Conservation (phyloP, 2,797 vertebrate genomes). For the Potorous gilbertii region DNA sequence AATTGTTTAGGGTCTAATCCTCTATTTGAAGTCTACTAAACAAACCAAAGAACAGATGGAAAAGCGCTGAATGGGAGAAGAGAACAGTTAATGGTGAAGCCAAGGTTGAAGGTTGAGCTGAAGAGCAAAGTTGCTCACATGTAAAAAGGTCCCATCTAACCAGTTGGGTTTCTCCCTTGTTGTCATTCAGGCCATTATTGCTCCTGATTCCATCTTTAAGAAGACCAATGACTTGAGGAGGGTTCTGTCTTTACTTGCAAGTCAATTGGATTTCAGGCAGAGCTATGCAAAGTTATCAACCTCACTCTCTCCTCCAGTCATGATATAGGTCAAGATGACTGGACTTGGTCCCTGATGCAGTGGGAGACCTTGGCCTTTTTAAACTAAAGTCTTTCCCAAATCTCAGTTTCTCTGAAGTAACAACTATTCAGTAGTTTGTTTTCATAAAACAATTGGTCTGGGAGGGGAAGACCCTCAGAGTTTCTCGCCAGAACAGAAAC, state of each 20-base stretch:
- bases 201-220: not conserved
- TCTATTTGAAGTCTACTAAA: not conserved
- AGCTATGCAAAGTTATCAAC: too few relatives aligned
- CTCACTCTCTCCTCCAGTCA: too few relatives aligned
- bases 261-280: too few relatives aligned
- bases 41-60: too few relatives aligned
- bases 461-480: not conserved
- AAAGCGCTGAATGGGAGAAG: not conserved
- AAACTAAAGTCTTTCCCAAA: not conserved
- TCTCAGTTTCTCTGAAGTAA: not conserved
- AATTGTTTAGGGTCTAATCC: not conserved
- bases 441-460: not conserved
- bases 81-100: not conserved
- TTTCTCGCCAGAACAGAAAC: not conserved
- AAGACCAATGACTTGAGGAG: not conserved
- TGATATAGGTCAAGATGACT: too few relatives aligned
- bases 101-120: slow-evolving; percentile 1
- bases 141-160: not conserved
- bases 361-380: not conserved
- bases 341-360: not conserved
- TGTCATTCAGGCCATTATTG: not conserved
- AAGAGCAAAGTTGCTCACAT: not conserved
- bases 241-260: too few relatives aligned
- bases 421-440: not conserved
- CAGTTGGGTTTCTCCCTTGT: not conserved